Conservation (phyloP, 2,113 vertebrate species). For the Porphyrio hochstetteri region DNA sequence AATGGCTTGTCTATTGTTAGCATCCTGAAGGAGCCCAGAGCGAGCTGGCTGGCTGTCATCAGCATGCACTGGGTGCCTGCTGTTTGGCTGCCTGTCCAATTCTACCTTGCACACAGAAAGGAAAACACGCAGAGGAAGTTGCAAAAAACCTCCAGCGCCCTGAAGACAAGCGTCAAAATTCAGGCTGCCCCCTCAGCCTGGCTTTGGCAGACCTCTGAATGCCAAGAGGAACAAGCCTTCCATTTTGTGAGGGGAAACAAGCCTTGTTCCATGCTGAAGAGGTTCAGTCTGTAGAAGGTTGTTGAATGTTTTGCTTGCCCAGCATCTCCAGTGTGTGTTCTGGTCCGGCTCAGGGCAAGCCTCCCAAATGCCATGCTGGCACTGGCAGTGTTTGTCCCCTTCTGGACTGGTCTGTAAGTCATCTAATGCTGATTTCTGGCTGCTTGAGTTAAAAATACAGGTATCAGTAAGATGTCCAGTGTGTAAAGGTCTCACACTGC, state of each 20-base stretch:
- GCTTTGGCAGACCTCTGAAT: neutral
- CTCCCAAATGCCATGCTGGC: neutral
- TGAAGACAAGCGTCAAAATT: conserved; percentile 28
- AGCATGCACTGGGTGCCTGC: neutral
- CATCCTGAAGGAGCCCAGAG: neutral
- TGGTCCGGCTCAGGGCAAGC: neutral
- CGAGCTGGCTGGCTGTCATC: neutral
- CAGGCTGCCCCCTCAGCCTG: neutral
- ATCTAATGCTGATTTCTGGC: neutral
- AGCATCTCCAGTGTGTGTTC: neutral
- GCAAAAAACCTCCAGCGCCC: neutral
- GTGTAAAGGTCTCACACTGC: neutral
- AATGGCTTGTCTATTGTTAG: neutral
- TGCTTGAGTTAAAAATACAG: neutral
- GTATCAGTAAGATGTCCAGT: neutral
- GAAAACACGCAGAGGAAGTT: neutral
- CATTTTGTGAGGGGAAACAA: neutral
- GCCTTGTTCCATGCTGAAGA: neutral
- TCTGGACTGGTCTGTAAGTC: neutral
- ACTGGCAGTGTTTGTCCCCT: neutral
- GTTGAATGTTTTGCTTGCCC: neutral
- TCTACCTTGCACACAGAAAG: neutral
- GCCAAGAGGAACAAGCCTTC: neutral
- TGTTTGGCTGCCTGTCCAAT: conserved; percentile 10
- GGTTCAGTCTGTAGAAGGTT: neutral